Evolutionary conservation across 2,797 vertebrate genomes (phyloP), one percentile per base, ranked within the genome.

Genomic region (Rhincodon typus): DNA sequence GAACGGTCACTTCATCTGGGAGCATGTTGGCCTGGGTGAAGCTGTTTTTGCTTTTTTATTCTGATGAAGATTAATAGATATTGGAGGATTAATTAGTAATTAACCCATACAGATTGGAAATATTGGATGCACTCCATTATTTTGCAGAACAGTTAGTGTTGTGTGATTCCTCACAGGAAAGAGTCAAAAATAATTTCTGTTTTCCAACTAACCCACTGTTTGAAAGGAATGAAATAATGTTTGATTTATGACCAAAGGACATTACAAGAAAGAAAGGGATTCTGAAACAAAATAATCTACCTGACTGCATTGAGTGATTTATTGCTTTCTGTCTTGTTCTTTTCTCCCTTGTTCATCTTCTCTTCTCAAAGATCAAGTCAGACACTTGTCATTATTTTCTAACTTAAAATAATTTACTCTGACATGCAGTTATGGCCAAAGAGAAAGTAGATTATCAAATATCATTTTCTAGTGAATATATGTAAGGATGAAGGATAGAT

Each of bases 351-450:
- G 62, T 67, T 93, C 90, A n/a, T n/a, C n/a, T n/a, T n/a, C n/a
- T n/a, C n/a, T n/a, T n/a, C n/a, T n/a, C n/a, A 93, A 93, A n/a
- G 21, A 93, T 93, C n/a, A 67, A 93, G 38, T 69, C 19, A 93
- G n/a, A 69, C n/a, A 93, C 19, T 50, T n/a, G 13, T 19, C 0
- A 0, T n/a, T 69, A 93, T 93, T 93, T 69, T 93, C 90, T 69
- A 66, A 67, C 23, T 93, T 67, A 21, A 91, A 34, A 91, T 57
- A 66, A 34, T 34, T 34, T 91, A 38, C 8, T 93, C 67, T 93
- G 53, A n/a, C 53, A 93, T 15, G 38, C 23, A 23, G 90, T 42
- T 66, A n/a, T 91, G 67, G 34, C 57, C 88, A 67, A 30, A 84
- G 19, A 84, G 82, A 25, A 84, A 84, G 19, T 84, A 84, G 19